Evolutionary conservation across 1,140 invertebrate genomes (phyloP).

Genomic region (Bombus sylvicola): DNA sequence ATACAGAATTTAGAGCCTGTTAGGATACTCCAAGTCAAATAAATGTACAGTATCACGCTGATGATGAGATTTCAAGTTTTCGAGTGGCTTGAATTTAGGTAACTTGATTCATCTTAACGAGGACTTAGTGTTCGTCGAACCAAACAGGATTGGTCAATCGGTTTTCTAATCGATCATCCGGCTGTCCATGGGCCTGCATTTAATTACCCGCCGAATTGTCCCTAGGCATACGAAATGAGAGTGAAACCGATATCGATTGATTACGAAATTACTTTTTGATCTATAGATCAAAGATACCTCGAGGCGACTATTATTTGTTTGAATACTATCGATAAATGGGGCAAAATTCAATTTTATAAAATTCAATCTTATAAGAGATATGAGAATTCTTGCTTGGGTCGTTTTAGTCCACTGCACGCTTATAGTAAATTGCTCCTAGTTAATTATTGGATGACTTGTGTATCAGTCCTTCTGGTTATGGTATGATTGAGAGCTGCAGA

Average conservation of each 20-base stretch:
- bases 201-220: slow-evolving; percentile 6
- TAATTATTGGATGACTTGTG: neutral
- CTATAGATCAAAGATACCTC: neutral
- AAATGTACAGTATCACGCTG: too few relatives aligned
- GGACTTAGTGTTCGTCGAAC: neutral
- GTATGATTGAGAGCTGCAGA: neutral
- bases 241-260: slow-evolving; percentile 32
- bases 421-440: too few relatives aligned
- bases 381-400: neutral
- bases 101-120: neutral
- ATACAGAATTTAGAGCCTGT: too few relatives aligned
- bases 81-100: neutral
- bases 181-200: slow-evolving; percentile 9
- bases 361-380: neutral
- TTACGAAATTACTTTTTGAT: neutral
- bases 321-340: neutral
- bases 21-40: too few relatives aligned
- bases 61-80: too few relatives aligned
- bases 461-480: neutral
- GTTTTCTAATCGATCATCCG: slow-evolving; percentile 41
- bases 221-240: slow-evolving; percentile 3
- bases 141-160: neutral
- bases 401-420: neutral
- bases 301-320: neutral
- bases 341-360: too few relatives aligned